phyloP scores from a whole-genome alignment of 2,113 vertebrate species.

The Phainopepla nitens region DNA sequence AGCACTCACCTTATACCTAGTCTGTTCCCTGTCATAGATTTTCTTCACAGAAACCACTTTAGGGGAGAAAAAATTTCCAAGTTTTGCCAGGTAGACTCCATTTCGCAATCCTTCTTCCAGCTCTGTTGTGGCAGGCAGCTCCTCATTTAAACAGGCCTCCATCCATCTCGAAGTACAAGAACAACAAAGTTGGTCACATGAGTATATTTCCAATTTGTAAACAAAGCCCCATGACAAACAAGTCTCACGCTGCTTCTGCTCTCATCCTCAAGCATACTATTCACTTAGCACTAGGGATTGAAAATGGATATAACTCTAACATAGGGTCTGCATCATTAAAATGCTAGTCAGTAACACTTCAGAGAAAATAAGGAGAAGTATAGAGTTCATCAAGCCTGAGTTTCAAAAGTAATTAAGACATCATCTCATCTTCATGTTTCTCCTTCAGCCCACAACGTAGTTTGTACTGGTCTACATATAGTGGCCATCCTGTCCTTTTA shows the following conservation, averaged over 20 bases:
- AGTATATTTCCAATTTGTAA: neutral
- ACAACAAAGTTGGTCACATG: neutral
- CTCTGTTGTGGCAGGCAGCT: constrained; percentile 93
- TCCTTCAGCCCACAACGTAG: neutral
- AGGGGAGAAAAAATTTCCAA: constrained; percentile 96
- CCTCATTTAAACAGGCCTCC: constrained; percentile 94
- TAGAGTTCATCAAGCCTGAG: neutral
- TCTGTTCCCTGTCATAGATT: constrained; percentile 96
- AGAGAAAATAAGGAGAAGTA: neutral
- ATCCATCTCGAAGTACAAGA: constrained; percentile 84
- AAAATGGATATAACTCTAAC: neutral
- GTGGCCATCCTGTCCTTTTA: neutral
- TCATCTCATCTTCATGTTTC: neutral
- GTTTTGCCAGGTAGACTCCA: constrained; percentile 94
- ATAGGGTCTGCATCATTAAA: neutral
- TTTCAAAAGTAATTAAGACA: neutral
- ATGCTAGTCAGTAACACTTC: neutral
- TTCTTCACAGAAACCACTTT: constrained; percentile 93
- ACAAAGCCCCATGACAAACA: neutral
- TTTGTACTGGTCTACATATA: neutral
- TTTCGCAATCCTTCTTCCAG: constrained; percentile 95
- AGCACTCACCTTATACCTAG: constrained; percentile 87
- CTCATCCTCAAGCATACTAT: neutral
- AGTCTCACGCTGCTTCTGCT: neutral
- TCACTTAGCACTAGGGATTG: neutral